Evolutionary conservation across 2,888 invertebrate species (phyloP), one percentile per base, ranked within the genome.

Genomic region (Stenodera caucasica): DNA sequence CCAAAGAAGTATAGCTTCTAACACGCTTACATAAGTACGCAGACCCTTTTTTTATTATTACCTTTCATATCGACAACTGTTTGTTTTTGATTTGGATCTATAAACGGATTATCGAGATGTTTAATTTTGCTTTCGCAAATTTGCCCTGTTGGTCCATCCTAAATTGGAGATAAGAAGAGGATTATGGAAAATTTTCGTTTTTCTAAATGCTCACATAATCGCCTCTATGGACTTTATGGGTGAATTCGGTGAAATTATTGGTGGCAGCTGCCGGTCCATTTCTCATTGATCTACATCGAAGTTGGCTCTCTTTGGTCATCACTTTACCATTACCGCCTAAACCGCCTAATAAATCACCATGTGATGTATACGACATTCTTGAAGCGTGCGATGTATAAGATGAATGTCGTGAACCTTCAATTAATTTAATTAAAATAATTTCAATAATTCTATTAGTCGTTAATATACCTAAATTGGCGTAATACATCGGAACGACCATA

Each of bases 371-470:
- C 60, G 96, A 96, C 76, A 95, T 86, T 72, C 94, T 87, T 60
- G 95, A 95, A 75, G 94, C 94, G 81, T 96, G 96, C 64, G 96
- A 96, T 71, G 96, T 96, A 83, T 96, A 96, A 73, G 96, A 96
- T 70, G 94, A 95, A 82, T 96, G 95, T 71, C 96, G 88, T 68
- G 96, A 93, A 72, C 92, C 92, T 84, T 82, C 45, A 29, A 26
- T 26, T 56, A 26, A 30, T 11, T 49, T 49, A 53, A 50, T 55
- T 55, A n/a, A n/a, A n/a, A n/a, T n/a, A n/a, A n/a, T n/a, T n/a
- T n/a, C n/a, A n/a, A n/a, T n/a, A n/a, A n/a, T n/a, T n/a, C n/a
- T n/a, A n/a, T n/a, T n/a, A n/a, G n/a, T n/a, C 9, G 11, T 32
- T 23, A 54, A 26, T 73, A 75, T 76, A 87, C 92, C 91, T 84